Conservation (phyloP, 2,888 invertebrate species). For the Epirrhoe tristata region DNA sequence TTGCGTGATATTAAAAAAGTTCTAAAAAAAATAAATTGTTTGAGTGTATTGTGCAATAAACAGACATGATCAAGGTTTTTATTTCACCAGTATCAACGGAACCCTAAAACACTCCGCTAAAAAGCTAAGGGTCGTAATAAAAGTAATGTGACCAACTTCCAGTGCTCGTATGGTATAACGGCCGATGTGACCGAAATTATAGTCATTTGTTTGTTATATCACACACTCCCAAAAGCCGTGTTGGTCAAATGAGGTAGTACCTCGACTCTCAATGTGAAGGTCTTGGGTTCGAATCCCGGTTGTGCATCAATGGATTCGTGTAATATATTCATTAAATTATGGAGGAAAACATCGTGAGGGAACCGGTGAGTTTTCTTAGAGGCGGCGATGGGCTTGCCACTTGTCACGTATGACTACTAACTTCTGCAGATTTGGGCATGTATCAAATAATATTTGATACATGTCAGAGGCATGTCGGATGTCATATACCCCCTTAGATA, state of each 20-base stretch:
- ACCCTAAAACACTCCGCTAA: conserved; percentile 21
- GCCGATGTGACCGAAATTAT: neutral
- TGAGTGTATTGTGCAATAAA: neutral
- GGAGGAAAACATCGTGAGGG: too few relatives aligned
- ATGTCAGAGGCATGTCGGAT: too few relatives aligned
- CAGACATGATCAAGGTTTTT: neutral
- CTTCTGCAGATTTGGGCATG: too few relatives aligned
- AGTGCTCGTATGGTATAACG: conserved; percentile 7
- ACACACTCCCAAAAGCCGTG: neutral
- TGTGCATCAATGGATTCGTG: too few relatives aligned
- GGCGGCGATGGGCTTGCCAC: too few relatives aligned
- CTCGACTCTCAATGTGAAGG: neutral
- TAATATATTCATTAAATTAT: too few relatives aligned
- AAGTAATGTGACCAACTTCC: conserved; percentile 28
- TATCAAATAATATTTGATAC: too few relatives aligned
- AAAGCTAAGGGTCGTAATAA: conserved; percentile 25
- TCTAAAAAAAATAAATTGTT: too few relatives aligned
- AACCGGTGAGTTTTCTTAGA: too few relatives aligned
- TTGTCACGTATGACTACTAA: too few relatives aligned
- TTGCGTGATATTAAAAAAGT: neutral
- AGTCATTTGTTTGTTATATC: conserved; percentile 2
- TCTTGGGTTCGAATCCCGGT: too few relatives aligned
- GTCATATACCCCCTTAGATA: too few relatives aligned
- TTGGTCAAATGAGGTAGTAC: neutral
- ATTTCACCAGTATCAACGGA: neutral